Percentiles rank a stretch among this genome's conserved stretches.
Evolutionary conservation across 2,113 vertebrate genomes (phyloP).

Genomic region (Salvelinus alpinus): DNA sequence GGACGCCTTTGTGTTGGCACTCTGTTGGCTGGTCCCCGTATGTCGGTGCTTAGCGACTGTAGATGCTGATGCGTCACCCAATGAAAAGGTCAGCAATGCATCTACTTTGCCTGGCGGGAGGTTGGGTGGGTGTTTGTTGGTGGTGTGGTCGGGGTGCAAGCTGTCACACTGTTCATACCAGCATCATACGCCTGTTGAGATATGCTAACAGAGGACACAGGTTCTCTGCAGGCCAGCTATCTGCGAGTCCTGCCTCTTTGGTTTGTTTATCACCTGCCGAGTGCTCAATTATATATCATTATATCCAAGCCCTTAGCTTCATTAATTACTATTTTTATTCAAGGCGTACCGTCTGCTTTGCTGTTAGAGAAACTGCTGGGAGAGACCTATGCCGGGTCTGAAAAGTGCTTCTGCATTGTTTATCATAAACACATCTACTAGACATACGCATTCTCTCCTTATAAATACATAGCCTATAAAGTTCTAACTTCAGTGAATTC

Average conservation of each 20-base stretch:
- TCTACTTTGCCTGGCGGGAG: background rate
- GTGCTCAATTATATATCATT: conserved; percentile 6
- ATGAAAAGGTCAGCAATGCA: conserved; percentile 2
- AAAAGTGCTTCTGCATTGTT: background rate
- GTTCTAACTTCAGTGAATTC: too few relatives aligned
- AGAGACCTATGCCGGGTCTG: background rate
- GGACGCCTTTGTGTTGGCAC: background rate
- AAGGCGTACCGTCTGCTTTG: background rate
- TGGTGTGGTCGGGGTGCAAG: background rate
- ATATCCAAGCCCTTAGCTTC: background rate
- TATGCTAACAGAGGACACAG: background rate
- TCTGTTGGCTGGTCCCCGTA: background rate
- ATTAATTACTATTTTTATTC: background rate
- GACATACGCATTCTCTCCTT: background rate
- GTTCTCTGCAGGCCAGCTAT: background rate
- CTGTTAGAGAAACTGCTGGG: background rate
- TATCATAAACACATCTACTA: background rate
- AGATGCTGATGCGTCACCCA: background rate
- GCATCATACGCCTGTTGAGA: background rate
- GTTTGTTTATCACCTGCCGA: conserved; percentile 7
- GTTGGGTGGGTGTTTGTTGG: background rate
- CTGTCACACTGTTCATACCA: background rate
- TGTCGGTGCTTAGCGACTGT: background rate
- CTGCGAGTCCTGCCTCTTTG: background rate
- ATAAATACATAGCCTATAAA: too few relatives aligned